Evolutionary conservation across 2,113 vertebrate genomes (phyloP), one percentile per base, ranked within the genome.

Genomic region (Malurus melanocephalus): DNA sequence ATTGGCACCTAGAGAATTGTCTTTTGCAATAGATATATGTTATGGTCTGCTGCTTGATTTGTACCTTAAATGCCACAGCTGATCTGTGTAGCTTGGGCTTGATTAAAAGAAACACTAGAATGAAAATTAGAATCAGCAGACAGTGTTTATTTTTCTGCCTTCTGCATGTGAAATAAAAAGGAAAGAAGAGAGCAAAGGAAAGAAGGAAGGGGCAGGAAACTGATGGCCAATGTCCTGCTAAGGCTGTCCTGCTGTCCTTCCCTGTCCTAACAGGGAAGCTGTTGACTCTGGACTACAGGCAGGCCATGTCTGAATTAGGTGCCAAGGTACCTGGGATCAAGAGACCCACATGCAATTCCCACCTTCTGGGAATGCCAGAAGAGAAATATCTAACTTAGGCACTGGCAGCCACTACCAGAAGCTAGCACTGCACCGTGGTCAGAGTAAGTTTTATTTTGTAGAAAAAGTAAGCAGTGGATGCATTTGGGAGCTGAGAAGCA

Each of bases 11-110:
- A 40, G 86, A 75, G 86, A 91, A 81, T 65, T 91, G 77, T 81
- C 73, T 86, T 83, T 83, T 88, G 67, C 87, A 59, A 64, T 20
- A 75, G 88, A 62, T 76, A 52, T 6, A 79, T 0, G 27, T 90
- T 85, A 82, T 16, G 83, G 77, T 88, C 86, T 2, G 0, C 77
- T 92, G 85, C 90, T 91, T 84, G 69, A 81, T 89, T 87, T 85
- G 88, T 88, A 91, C 71, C 59, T 84, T 84, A 78, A 88, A 72
- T 93, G 89, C 51, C 89, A 91, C 65, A 72, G 69, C 33, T 55
- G 57, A 83, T 80, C 69, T 81, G 27, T 78, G 15, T 28, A 75
- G 69, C 57, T 85, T 56, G 30, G 68, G n/a, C 53, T 92, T 5
- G 3, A 66, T 64, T 82, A 71, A 78, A 77, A 64, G 53, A 94